A percentile compares a stretch with the other conserved stretches of the same genome.
These are phyloP conservation scores for Diceros bicornis DNA, from an alignment of 2,797 vertebrate species.

Conservation along the genomic window DNA sequence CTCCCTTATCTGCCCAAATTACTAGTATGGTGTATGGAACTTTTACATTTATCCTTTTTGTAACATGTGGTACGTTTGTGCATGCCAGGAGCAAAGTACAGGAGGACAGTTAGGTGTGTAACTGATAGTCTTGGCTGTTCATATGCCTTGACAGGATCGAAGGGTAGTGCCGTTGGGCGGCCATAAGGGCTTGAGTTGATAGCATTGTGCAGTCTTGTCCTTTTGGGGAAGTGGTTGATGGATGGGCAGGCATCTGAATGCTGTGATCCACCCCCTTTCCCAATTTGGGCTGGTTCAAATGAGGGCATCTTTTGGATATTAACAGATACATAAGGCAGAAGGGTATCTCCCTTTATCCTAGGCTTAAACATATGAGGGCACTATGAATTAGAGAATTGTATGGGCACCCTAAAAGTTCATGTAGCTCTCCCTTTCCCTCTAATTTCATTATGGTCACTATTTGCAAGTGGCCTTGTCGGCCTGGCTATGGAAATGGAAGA, in stretches of 20 bases:
- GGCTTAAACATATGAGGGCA: slow-evolving; percentile 38
- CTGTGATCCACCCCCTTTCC: slow-evolving; percentile 47
- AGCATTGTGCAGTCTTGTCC: background rate
- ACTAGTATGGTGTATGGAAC: background rate
- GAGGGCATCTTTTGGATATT: slow-evolving; percentile 55
- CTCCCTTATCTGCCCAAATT: slow-evolving; percentile 17
- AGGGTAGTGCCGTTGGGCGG: background rate
- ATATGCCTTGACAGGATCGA: background rate
- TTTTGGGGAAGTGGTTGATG: slow-evolving; percentile 35
- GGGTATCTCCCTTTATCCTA: background rate
- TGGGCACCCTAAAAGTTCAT: background rate
- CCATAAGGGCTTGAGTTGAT: background rate
- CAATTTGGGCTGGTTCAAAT: slow-evolving; percentile 57
- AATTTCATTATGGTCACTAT: slow-evolving; percentile 49
- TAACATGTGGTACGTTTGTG: background rate
- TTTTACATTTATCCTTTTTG: slow-evolving; percentile 50
- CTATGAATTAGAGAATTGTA: slow-evolving; percentile 7
- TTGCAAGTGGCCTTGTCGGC: background rate
- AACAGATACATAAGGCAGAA: background rate
- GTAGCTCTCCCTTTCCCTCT: background rate
- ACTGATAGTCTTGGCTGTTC: background rate
- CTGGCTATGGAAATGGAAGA: slow-evolving; percentile 31
- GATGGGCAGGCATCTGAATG: background rate
- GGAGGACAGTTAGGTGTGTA: background rate
- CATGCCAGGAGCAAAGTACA: slow-evolving; percentile 35